Percentiles rank a stretch among this genome's conserved stretches.
Evolutionary conservation across 2,113 vertebrate genomes (phyloP).

Genomic region (Poecilia latipinna): DNA sequence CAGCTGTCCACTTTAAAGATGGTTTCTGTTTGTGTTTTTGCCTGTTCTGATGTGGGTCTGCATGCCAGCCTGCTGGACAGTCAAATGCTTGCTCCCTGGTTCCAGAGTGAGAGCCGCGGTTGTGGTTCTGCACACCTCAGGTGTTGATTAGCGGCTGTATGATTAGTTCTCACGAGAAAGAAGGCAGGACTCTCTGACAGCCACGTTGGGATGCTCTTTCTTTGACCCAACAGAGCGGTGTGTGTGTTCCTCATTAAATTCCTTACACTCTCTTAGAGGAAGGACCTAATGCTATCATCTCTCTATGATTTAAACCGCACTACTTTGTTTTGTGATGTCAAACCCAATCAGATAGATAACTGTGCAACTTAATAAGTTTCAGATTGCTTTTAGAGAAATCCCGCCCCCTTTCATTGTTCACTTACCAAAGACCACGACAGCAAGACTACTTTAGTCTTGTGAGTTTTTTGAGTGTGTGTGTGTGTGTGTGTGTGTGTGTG

Average conservation of each 20-base stretch:
- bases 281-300: background rate
- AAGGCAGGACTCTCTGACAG: background rate
- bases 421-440: too few species aligned
- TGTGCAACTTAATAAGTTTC: constrained; percentile 17
- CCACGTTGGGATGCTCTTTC: constrained; percentile 1
- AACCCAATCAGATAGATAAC: constrained; percentile 34
- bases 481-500: too few species aligned
- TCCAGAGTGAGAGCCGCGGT: constrained; percentile 33
- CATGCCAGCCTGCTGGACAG: constrained; percentile 55
- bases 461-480: background rate
- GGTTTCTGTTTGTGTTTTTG: constrained; percentile 53
- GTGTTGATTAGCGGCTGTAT: constrained; percentile 26
- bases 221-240: constrained; percentile 9
- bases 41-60: constrained; percentile 40
- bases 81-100: constrained; percentile 36
- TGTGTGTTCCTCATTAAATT: constrained; percentile 39
- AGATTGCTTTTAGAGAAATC: constrained; percentile 10
- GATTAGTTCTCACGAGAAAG: constrained; percentile 11
- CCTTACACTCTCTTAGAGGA: background rate
- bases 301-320: constrained; percentile 40
- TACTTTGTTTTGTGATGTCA: constrained; percentile 36
- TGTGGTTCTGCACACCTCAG: background rate
- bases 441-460: background rate
- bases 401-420: background rate
- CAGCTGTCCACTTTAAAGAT: constrained; percentile 48